phyloP scores from a whole-genome alignment of 2,888 invertebrate genomes.

The Napeogenes inachia region DNA sequence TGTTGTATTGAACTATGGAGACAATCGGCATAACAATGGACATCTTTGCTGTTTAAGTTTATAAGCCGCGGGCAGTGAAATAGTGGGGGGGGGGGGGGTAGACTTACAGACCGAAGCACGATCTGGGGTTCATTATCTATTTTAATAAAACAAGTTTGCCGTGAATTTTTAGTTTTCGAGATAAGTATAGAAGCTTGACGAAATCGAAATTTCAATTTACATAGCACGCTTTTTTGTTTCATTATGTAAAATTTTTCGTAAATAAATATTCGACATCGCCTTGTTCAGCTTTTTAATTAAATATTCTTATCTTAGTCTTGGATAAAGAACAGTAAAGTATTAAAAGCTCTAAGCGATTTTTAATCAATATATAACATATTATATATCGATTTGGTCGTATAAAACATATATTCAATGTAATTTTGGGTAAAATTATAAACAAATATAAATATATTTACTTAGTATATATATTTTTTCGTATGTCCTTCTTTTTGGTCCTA shows the following conservation, averaged over 20 bases:
- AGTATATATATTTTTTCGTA: too few relatives aligned
- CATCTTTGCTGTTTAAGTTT: slow-evolving; percentile 14
- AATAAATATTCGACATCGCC: neutral
- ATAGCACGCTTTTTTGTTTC: too few relatives aligned
- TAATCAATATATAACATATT: too few relatives aligned
- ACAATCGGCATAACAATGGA: neutral
- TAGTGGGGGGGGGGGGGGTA: neutral
- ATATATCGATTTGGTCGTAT: too few relatives aligned
- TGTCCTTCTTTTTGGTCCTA: too few relatives aligned
- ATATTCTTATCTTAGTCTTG: slow-evolving; percentile 54
- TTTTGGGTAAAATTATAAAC: too few relatives aligned
- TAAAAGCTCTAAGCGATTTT: neutral
- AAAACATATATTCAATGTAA: too few relatives aligned
- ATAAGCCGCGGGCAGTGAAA: slow-evolving; percentile 7
- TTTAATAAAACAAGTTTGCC: neutral
- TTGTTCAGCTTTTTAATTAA: slow-evolving; percentile 59
- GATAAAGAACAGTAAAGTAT: slow-evolving; percentile 3
- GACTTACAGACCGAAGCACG: slow-evolving; percentile 1
- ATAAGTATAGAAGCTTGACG: too few relatives aligned
- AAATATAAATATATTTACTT: too few relatives aligned
- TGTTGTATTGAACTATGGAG: neutral
- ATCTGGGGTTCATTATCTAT: slow-evolving; percentile 2
- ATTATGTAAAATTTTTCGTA: neutral
- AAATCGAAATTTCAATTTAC: neutral
- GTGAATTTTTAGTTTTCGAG: slow-evolving; percentile 2